phyloP scores from a whole-genome alignment of 2,113 vertebrate genomes.

The Ophiodon elongatus region DNA sequence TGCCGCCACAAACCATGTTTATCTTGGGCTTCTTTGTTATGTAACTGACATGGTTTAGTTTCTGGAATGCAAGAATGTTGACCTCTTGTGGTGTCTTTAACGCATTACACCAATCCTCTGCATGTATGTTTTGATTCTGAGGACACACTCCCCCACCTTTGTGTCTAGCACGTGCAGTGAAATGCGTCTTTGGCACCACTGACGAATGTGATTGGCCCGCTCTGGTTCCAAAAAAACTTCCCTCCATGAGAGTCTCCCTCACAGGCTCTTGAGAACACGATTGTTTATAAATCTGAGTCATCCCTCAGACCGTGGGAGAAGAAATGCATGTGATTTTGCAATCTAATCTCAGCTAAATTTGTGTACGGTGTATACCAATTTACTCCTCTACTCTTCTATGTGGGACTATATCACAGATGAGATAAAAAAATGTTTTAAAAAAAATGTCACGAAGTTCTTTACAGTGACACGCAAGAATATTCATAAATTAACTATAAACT shows the following conservation, averaged over 20 bases:
- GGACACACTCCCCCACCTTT: conserved; percentile 8
- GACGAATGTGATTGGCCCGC: conserved; percentile 14
- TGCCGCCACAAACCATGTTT: conserved; percentile 41
- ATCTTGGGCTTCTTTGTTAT: conserved; percentile 64
- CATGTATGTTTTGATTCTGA: conserved; percentile 62
- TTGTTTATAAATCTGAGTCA: conserved; percentile 26
- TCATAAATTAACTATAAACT: background rate
- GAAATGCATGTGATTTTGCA: background rate
- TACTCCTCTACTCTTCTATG: background rate
- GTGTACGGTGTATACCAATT: background rate
- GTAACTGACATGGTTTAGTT: conserved; percentile 53
- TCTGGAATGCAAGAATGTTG: conserved; percentile 15
- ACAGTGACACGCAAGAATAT: background rate
- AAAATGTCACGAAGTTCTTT: background rate
- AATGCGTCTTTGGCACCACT: conserved; percentile 14
- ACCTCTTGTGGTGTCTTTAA: conserved; percentile 62
- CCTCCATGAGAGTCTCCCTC: background rate
- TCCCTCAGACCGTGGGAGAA: conserved; percentile 1
- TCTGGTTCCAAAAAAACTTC: background rate
- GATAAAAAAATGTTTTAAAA: no score
- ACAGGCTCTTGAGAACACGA: background rate
- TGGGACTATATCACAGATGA: background rate
- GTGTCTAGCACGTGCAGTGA: conserved; percentile 47
- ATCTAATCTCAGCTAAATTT: background rate
- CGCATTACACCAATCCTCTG: conserved; percentile 17